Conservation (phyloP, 2,888 invertebrate genomes). For the Busseola fusca region DNA sequence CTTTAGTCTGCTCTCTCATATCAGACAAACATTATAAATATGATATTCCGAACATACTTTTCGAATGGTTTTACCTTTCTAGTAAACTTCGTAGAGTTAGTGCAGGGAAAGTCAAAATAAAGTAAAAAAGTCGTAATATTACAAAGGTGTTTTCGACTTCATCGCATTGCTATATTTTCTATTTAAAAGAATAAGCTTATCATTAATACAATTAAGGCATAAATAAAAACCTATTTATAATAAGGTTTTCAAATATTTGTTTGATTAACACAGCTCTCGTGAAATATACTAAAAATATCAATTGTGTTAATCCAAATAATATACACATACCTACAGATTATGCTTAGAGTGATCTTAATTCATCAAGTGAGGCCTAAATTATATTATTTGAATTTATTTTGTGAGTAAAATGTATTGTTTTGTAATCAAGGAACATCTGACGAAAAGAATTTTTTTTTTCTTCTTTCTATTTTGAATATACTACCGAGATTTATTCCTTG, state of each 20-base stretch:
- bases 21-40: background rate
- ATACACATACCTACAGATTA: background rate
- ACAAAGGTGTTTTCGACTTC: background rate
- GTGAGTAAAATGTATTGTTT: background rate
- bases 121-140: background rate
- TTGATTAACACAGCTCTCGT: conserved; percentile 28
- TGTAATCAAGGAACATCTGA: conserved; percentile 11
- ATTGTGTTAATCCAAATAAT: conserved; percentile 41
- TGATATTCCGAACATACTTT: background rate
- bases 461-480: background rate
- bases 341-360: conserved; percentile 32
- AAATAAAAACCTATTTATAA: background rate
- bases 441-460: background rate
- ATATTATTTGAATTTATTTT: background rate
- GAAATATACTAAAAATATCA: conserved; percentile 29
- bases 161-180: background rate
- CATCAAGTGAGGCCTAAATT: background rate
- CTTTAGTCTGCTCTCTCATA: background rate
- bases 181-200: background rate
- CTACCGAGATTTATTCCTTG: conserved; percentile 7
- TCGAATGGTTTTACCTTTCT: background rate
- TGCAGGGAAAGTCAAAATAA: background rate
- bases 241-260: background rate
- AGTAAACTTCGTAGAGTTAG: background rate
- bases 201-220: background rate